Evolutionary conservation across 1,140 invertebrate genomes (phyloP).

Genomic region (Drosophila quadrilineata): DNA sequence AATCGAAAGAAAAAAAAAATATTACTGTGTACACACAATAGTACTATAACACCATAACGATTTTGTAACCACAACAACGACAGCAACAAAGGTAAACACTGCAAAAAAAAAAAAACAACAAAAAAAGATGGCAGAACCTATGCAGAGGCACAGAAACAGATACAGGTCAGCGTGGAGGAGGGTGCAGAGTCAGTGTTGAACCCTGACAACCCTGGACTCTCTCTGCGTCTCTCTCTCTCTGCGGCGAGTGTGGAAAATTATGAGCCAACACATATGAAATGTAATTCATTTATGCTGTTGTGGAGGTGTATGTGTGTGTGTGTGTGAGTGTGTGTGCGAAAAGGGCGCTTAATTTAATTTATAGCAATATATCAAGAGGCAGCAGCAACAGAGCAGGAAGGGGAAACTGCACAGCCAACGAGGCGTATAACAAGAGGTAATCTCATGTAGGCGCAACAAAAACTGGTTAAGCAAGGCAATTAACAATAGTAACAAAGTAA

Average conservation of each 20-base stretch:
- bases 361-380: slow-evolving; percentile 65
- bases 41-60: slow-evolving; percentile 58
- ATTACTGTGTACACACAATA: no score
- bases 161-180: no score
- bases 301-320: slow-evolving; percentile 28
- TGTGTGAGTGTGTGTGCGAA: slow-evolving; percentile 32
- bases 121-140: slow-evolving; percentile 44
- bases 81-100: slow-evolving; percentile 54
- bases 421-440: slow-evolving; percentile 57
- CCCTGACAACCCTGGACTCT: slow-evolving; percentile 6
- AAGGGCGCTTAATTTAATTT: slow-evolving; percentile 73
- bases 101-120: slow-evolving; percentile 38
- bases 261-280: slow-evolving; percentile 65
- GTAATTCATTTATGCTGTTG: slow-evolving; percentile 50
- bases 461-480: not conserved
- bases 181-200: not conserved
- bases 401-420: slow-evolving; percentile 52
- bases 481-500: not conserved
- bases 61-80: slow-evolving; percentile 68
- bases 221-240: no score
- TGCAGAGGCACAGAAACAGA: not conserved
- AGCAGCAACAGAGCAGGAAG: no score
- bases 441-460: slow-evolving; percentile 8
- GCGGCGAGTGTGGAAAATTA: slow-evolving; percentile 51
- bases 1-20: slow-evolving; percentile 20